Conservation (phyloP, 2,888 invertebrate genomes). For the Phymatocera aterrima region DNA sequence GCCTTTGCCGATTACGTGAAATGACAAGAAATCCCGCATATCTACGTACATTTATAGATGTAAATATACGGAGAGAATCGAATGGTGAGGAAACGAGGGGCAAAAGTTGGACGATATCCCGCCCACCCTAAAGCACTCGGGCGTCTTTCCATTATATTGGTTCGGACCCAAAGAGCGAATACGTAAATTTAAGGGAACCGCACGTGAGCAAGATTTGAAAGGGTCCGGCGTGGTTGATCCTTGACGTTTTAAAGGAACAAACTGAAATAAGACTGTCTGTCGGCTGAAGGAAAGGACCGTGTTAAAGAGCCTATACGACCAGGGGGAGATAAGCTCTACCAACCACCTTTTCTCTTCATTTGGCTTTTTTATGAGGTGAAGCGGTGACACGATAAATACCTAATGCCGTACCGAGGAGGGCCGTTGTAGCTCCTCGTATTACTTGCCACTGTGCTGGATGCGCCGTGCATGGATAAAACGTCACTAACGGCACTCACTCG, state of each 20-base stretch:
- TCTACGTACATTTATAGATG: background rate
- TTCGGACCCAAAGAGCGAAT: slow-evolving; percentile 24
- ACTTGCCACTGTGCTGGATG: background rate
- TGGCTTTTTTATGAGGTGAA: slow-evolving; percentile 34
- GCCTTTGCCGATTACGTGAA: too few relatives aligned
- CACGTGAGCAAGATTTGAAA: slow-evolving; percentile 37
- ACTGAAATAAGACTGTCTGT: slow-evolving; percentile 37
- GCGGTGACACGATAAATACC: slow-evolving; percentile 39
- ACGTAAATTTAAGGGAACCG: slow-evolving; percentile 41
- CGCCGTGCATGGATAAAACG: background rate
- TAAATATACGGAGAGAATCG: background rate
- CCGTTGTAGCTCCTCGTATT: background rate
- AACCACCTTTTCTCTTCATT: slow-evolving; percentile 37
- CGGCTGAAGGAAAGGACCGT: background rate
- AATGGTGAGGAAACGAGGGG: slow-evolving; percentile 25
- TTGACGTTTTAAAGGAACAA: slow-evolving; percentile 32
- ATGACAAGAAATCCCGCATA: too few relatives aligned
- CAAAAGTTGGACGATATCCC: background rate
- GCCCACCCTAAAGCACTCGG: background rate
- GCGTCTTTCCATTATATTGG: slow-evolving; percentile 35
- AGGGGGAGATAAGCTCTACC: slow-evolving; percentile 37
- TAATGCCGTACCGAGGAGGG: slow-evolving; percentile 20
- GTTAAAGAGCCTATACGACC: slow-evolving; percentile 27
- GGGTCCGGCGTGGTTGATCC: slow-evolving; percentile 33
- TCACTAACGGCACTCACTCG: slow-evolving; percentile 26